Evolutionary conservation across 2,113 vertebrate species (phyloP).

Genomic region (Oncorhynchus tshawytscha): DNA sequence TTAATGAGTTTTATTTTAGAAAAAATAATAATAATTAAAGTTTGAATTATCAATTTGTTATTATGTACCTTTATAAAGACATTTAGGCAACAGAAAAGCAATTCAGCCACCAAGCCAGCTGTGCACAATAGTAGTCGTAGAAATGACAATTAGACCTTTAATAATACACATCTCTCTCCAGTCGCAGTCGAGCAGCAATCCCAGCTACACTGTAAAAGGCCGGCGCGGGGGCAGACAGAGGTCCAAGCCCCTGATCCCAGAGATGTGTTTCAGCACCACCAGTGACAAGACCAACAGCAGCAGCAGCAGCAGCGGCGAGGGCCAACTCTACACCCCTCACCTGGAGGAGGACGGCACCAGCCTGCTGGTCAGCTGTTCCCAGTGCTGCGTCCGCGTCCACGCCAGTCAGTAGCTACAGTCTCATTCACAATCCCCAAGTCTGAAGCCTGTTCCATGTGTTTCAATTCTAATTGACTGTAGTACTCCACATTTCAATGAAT

Average conservation of each 20-base stretch:
- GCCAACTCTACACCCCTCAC: constrained; percentile 86
- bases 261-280: constrained; percentile 95
- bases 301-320: constrained; percentile 61
- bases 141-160: neutral
- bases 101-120: constrained; percentile 85
- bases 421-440: too few relatives aligned
- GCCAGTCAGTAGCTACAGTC: constrained; percentile 79
- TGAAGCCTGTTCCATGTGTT: neutral
- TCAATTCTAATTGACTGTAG: neutral
- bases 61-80: too few relatives aligned
- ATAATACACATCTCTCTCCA: constrained; percentile 34
- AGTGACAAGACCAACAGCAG: constrained; percentile 54
- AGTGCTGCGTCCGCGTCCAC: constrained; percentile 90
- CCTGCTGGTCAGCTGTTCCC: constrained; percentile 85
- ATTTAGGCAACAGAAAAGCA: constrained; percentile 69
- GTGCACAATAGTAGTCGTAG: constrained; percentile 34
- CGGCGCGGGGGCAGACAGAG: constrained; percentile 62
- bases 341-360: constrained; percentile 91
- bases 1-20: too few relatives aligned
- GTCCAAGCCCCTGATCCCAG: constrained; percentile 92
- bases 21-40: too few relatives aligned
- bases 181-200: constrained; percentile 75
- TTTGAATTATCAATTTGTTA: too few relatives aligned
- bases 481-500: too few relatives aligned
- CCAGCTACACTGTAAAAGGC: constrained; percentile 58